Conservation (phyloP, 2,888 invertebrate genomes). For the Rotaria magnacalcarata region DNA sequence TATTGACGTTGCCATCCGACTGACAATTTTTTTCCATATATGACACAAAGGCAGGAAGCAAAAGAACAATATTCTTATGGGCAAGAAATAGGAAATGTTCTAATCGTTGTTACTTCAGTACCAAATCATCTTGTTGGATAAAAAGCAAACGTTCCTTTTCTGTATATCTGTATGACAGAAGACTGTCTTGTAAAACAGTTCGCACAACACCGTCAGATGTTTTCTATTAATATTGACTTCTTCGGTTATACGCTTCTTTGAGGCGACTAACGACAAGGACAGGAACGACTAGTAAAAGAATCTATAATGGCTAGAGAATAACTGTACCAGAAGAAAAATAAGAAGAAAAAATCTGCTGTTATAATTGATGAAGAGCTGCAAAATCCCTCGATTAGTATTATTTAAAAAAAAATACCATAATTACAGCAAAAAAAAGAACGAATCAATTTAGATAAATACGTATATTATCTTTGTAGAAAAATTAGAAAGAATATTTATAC, state of each 20-base stretch:
- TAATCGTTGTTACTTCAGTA: conserved; percentile 23
- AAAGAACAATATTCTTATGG: background rate
- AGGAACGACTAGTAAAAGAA: background rate
- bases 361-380: background rate
- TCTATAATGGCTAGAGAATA: background rate
- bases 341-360: background rate
- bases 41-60: background rate
- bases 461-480: background rate
- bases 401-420: too few relatives aligned
- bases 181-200: conserved; percentile 3
- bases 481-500: background rate
- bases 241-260: background rate
- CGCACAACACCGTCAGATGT: conserved; percentile 10
- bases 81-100: background rate
- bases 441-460: background rate
- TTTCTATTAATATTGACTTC: conserved; percentile 29
- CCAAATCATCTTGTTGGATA: conserved; percentile 7
- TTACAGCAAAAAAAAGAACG: background rate
- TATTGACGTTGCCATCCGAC: background rate
- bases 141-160: conserved; percentile 5
- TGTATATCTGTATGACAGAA: background rate
- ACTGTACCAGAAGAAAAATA: conserved; percentile 19
- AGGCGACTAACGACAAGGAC: conserved; percentile 24
- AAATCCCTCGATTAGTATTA: background rate
- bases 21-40: background rate